Evolutionary conservation across 2,888 invertebrate genomes (phyloP).

Genomic region (Laspeyria flexula): DNA sequence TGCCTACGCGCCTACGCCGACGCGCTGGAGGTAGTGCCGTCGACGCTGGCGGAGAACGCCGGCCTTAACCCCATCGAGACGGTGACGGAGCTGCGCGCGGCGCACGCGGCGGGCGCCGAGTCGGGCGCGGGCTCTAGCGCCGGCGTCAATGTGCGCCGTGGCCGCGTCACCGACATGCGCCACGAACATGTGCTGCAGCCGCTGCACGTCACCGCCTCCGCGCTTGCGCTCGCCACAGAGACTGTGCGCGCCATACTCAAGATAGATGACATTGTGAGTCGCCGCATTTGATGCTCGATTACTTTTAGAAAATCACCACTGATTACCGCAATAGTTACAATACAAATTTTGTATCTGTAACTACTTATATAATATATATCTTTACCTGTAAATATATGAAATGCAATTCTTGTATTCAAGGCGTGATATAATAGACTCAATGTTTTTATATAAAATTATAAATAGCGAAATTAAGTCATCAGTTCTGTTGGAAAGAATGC

Average conservation of each 20-base stretch:
- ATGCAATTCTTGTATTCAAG: no score
- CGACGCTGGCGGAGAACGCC: constrained; percentile 81
- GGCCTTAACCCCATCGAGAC: constrained; percentile 97
- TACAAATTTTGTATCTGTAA: no score
- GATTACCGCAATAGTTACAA: no score
- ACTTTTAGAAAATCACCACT: no score
- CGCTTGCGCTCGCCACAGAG: constrained; percentile 97
- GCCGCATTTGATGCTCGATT: neutral
- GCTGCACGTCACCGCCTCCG: constrained; percentile 96
- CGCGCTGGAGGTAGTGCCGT: constrained; percentile 92
- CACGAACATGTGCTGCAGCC: constrained; percentile 99
- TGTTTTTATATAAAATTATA: no score
- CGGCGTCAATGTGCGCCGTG: constrained; percentile 98
- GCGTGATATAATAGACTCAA: no score
- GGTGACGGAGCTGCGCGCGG: constrained; percentile 97
- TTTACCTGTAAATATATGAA: no score
- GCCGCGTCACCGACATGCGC: constrained; percentile 97
- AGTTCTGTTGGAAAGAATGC: no score
- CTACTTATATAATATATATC: no score
- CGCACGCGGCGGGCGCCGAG: constrained; percentile 90
- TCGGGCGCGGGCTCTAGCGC: constrained; percentile 94
- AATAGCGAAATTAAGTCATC: no score
- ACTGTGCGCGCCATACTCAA: constrained; percentile 99
- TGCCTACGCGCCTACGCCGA: constrained; percentile 98
- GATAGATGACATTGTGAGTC: constrained; percentile 98